Base-by-base conservation (phyloP, 1,140 invertebrate genomes). In the Polyergus mexicanus region DNA sequence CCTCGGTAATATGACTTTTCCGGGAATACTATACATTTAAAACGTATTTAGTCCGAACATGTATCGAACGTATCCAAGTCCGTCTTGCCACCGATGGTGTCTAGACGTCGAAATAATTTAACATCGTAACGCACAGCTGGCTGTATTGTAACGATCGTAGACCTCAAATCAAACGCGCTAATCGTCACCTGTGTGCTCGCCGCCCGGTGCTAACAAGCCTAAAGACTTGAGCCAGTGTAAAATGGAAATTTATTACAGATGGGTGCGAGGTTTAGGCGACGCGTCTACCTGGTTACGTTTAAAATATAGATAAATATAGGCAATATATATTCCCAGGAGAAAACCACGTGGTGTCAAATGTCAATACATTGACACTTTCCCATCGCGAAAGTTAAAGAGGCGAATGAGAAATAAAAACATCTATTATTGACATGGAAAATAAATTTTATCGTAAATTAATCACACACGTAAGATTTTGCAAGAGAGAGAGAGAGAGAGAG, bases 201-300 rank as follows among this genome's bases (percentile, higher is more conserved):
- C 71, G 69, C 11, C 19, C 38, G 28, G 13, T 60, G 78, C 54
- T 89, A 89, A 89, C 86, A 44, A 89, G 74, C 81, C 66, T 44
- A 58, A 58, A 76, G 65, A 11, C 69, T 71, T 22, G 47, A 58
- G 41, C 38, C 60, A 38, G 11, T 58, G 75, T 76, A 58, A 81
- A 71, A 75, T 56, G n/a, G 35, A 85, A 78, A 89, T 89, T 89
- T 89, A 89, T 89, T 72, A 54, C 41, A 84, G 60, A 51, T 85
- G 74, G 58, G 11, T 25, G 7, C 8, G 69, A 72, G 44, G 44
- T 47, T 47, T 78, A 78, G 58, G 13, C 22, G 32, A 66, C 56
- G 83, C 47, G 87, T 85, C 75, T 69, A 76, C 41, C 56, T 72
- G 76, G 6, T 76, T 65, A 28, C 8, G 44, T 41, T 68, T 54